Evolutionary conservation across 1,140 invertebrate species (phyloP).

Genomic region (Lucilia cuprina): DNA sequence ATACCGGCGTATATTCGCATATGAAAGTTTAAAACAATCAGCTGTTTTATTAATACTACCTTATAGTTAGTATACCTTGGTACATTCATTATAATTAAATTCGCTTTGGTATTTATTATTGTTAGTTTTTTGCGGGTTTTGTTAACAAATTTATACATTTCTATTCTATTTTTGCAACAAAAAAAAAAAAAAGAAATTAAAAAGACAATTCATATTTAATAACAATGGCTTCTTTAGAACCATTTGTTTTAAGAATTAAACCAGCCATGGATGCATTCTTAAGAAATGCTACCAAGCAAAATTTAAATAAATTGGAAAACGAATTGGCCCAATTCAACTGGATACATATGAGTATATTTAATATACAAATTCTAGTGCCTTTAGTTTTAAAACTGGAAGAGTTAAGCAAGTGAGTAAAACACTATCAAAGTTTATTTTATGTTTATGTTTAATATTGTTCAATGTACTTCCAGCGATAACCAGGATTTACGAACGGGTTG

Average conservation of each 20-base stretch:
- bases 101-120: background rate
- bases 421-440: background rate
- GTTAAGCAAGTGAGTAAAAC: conserved; percentile 44
- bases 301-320: conserved; percentile 44
- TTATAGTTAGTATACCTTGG: too few species aligned
- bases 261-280: conserved; percentile 54
- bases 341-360: conserved; percentile 53
- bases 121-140: background rate
- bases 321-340: conserved; percentile 51
- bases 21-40: too few species aligned
- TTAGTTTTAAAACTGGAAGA: conserved; percentile 54
- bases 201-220: background rate
- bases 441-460: background rate
- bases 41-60: too few species aligned
- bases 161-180: background rate
- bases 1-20: too few species aligned
- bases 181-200: background rate
- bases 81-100: too few species aligned
- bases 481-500: conserved; percentile 52
- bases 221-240: conserved; percentile 53
- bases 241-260: conserved; percentile 61
- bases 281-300: conserved; percentile 46
- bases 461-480: conserved; percentile 43
- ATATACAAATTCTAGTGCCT: conserved; percentile 53
- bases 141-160: background rate